These are phyloP conservation scores for Ditula angustiorana DNA, from an alignment of 2,888 invertebrate species.

Conservation along the genomic window DNA sequence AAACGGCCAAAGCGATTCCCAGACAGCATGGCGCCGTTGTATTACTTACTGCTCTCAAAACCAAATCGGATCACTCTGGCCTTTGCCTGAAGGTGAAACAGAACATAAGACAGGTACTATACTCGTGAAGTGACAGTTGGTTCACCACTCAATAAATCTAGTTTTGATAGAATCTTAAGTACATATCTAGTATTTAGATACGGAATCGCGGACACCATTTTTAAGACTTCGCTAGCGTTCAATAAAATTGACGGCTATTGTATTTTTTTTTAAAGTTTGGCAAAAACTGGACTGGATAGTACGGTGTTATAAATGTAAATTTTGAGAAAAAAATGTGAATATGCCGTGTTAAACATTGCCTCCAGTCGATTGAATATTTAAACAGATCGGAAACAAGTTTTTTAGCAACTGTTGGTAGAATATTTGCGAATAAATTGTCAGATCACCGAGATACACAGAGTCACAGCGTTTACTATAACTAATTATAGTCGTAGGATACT, in stretches of 20 bases:
- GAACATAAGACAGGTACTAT: neutral
- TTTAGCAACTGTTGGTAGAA: neutral
- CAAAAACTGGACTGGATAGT: too few species aligned
- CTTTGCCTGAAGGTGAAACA: constrained; percentile 16
- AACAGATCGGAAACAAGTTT: neutral
- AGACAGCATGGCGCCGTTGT: constrained; percentile 30
- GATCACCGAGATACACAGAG: neutral
- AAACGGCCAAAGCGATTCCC: neutral
- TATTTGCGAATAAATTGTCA: neutral
- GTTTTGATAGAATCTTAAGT: neutral
- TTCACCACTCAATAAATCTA: neutral
- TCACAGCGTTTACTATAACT: neutral
- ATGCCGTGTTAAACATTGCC: neutral
- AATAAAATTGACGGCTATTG: neutral
- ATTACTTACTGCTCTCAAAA: constrained; percentile 2
- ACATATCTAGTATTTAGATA: neutral
- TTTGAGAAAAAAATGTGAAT: neutral
- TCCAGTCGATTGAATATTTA: neutral
- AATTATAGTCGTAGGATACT: too few species aligned
- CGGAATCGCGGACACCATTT: neutral
- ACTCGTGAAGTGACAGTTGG: neutral
- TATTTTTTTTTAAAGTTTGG: neutral
- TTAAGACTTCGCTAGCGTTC: neutral
- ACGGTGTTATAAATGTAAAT: too few species aligned
- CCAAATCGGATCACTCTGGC: constrained; percentile 15